These are phyloP conservation scores for Sardinella longiceps DNA, from an alignment of 2,797 vertebrate species.

Conservation along the genomic window DNA sequence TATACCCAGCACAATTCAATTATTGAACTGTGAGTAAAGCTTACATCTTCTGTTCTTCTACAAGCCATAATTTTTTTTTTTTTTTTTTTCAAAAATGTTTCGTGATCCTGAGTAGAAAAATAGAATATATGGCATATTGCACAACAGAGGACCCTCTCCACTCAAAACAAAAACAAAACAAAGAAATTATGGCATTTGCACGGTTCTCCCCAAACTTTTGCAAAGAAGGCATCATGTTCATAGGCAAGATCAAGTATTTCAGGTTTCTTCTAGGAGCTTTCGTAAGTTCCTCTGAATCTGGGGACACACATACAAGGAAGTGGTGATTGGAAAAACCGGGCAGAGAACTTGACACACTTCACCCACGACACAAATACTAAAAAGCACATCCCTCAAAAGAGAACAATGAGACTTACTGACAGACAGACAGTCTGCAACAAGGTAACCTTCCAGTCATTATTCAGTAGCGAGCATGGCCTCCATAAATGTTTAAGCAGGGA, in stretches of 20 bases:
- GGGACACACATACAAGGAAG: background rate
- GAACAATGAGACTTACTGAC: background rate
- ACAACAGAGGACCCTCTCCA: conserved; percentile 54
- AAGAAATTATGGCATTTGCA: background rate
- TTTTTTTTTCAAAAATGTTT: conserved; percentile 30
- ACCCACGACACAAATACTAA: background rate
- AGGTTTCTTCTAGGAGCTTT: conserved; percentile 74
- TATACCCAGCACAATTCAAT: conserved; percentile 36
- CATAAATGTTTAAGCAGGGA: conserved; percentile 30
- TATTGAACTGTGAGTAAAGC: conserved; percentile 56
- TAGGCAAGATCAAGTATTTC: conserved; percentile 22
- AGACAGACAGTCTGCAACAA: background rate
- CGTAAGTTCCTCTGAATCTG: conserved; percentile 69
- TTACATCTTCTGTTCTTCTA: conserved; percentile 24
- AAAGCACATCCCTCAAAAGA: background rate
- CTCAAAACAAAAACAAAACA: background rate
- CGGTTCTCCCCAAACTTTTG: background rate
- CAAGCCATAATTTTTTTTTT: conserved; percentile 34
- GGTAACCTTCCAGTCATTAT: conserved; percentile 23
- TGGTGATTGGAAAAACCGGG: background rate
- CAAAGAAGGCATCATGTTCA: background rate
- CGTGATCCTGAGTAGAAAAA: conserved; percentile 63
- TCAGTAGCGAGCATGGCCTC: background rate
- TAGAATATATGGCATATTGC: conserved; percentile 62
- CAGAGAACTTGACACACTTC: background rate